phyloP scores from a whole-genome alignment of 35 echinoderm and acorn worm genomes.

The Ptychodera flava region DNA sequence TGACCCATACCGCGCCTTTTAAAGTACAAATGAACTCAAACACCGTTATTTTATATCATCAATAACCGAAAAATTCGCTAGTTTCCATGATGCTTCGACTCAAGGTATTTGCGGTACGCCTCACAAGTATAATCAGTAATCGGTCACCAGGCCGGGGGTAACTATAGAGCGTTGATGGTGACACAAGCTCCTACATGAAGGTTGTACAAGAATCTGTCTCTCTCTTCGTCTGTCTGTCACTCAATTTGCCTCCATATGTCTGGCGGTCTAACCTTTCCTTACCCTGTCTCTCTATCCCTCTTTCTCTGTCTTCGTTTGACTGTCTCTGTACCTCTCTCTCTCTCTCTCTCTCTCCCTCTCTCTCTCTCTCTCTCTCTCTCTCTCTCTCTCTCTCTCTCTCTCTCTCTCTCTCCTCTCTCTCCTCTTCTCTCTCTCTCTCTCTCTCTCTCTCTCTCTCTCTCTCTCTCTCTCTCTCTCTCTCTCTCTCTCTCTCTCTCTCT shows the following conservation, averaged over 20 bases:
- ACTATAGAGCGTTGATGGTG: too few relatives aligned
- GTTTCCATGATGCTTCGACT: too few relatives aligned
- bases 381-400: conserved; percentile 17
- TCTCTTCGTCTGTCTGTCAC: not conserved
- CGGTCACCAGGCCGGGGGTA: too few relatives aligned
- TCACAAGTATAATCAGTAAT: too few relatives aligned
- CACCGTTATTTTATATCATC: too few relatives aligned
- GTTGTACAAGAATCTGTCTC: too few relatives aligned
- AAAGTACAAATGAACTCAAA: too few relatives aligned
- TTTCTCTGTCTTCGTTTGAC: not conserved
- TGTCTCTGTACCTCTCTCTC: not conserved
- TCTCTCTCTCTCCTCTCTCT: conserved; percentile 15
- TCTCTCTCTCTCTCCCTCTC: not conserved
- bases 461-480: not conserved
- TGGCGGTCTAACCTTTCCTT: not conserved
- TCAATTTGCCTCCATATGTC: not conserved
- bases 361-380: conserved; percentile 2
- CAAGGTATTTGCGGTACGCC: too few relatives aligned
- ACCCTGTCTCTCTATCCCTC: not conserved
- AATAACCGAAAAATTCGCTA: too few relatives aligned
- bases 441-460: not conserved
- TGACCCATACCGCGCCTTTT: too few relatives aligned
- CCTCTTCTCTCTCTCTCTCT: conserved; percentile 8
- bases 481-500: not conserved
- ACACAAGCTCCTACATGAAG: too few relatives aligned